These are phyloP conservation scores for Hepsetus odoe DNA, from an alignment of 2,113 vertebrate genomes.

Conservation along the genomic window DNA sequence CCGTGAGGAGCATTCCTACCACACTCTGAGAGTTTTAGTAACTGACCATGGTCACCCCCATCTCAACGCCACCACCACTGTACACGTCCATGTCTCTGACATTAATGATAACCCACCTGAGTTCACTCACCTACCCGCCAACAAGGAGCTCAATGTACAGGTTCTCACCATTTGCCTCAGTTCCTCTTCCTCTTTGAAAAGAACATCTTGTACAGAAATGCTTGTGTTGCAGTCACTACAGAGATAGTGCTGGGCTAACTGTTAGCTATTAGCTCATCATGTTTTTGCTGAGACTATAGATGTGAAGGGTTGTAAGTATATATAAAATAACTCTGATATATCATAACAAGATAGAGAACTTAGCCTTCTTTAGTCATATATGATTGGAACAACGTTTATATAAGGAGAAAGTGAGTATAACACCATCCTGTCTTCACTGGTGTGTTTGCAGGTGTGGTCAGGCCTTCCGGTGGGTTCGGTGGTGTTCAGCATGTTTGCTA, in stretches of 20 bases:
- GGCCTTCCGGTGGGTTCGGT: constrained; percentile 78
- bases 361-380: too few species aligned
- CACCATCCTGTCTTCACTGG: not conserved
- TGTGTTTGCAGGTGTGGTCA: constrained; percentile 80
- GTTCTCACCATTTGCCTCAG: constrained; percentile 57
- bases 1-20: constrained; percentile 78
- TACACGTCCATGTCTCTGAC: constrained; percentile 81
- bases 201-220: not conserved
- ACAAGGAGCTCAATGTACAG: constrained; percentile 76
- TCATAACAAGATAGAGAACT: too few species aligned
- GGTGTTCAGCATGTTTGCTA: constrained; percentile 85
- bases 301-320: too few species aligned
- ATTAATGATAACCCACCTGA: constrained; percentile 84
- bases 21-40: constrained; percentile 82
- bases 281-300: too few species aligned
- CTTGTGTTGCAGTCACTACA: too few species aligned
- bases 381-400: not conserved
- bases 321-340: too few species aligned
- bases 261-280: too few species aligned
- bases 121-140: constrained; percentile 78
- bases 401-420: not conserved
- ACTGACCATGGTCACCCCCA: constrained; percentile 82
- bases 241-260: too few species aligned
- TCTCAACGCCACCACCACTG: constrained; percentile 75
- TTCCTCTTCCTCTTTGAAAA: not conserved